Evolutionary conservation across 2,113 vertebrate genomes (phyloP).

Genomic region (Lichenostomus cassidix): DNA sequence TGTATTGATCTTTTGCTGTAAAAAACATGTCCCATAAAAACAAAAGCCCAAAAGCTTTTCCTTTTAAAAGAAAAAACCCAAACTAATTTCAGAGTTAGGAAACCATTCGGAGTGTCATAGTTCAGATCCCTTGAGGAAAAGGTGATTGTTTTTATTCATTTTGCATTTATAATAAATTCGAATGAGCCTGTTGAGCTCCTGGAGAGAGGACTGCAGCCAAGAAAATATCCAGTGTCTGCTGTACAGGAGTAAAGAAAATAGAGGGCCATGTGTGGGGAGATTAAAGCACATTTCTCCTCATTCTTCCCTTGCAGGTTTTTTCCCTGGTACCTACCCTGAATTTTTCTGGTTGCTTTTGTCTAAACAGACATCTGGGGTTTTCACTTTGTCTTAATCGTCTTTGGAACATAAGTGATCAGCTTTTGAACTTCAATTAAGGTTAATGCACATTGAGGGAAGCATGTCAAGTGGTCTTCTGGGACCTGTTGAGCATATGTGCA

Average conservation of each 20-base stretch:
- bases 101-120: not conserved
- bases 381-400: not conserved
- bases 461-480: not conserved
- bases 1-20: rapidly evolving
- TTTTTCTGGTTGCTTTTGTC: not conserved
- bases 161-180: not conserved
- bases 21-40: not conserved
- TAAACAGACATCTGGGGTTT: not conserved
- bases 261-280: rapidly evolving
- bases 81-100: not conserved
- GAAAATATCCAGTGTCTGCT: not conserved
- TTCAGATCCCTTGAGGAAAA: not conserved
- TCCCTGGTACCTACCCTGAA: not conserved
- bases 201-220: not conserved
- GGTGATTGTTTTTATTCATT: not conserved
- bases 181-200: not conserved
- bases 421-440: not conserved
- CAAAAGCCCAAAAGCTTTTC: not conserved
- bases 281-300: not conserved
- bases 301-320: not conserved
- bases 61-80: not conserved
- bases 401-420: not conserved
- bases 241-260: not conserved
- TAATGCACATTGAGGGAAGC: not conserved
- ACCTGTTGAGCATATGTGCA: not conserved